Percentiles rank a stretch among this genome's conserved stretches.
phyloP scores from a whole-genome alignment of 2,888 invertebrate species.

The Eudasyphora cyanicolor region DNA sequence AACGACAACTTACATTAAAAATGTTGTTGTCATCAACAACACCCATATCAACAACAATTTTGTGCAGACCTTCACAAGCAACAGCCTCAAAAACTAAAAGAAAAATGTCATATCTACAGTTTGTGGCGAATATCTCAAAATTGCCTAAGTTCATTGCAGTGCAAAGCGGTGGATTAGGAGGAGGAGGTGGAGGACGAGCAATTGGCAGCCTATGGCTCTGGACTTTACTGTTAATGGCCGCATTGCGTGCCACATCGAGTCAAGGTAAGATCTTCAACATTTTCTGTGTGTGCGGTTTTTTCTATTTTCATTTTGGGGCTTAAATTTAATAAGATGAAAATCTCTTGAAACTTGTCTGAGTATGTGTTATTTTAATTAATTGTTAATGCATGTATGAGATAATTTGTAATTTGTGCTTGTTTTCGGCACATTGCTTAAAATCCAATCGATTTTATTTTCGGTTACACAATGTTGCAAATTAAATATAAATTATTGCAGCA shows the following conservation, averaged over 20 bases:
- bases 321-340: conserved; percentile 2
- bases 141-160: conserved; percentile 22
- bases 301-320: background rate
- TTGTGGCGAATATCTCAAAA: conserved; percentile 14
- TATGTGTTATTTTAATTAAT: conserved; percentile 34
- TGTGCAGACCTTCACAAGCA: background rate
- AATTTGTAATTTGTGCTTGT: conserved; percentile 22
- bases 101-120: conserved; percentile 51
- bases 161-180: background rate
- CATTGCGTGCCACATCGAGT: conserved; percentile 58
- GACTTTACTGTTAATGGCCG: conserved; percentile 48
- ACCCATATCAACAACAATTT: conserved; percentile 27
- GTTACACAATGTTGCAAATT: conserved; percentile 8
- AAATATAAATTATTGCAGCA: background rate
- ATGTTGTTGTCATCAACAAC: conserved; percentile 60
- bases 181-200: background rate
- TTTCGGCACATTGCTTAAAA: background rate
- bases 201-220: conserved; percentile 36
- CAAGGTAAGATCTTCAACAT: conserved; percentile 55
- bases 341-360: background rate
- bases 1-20: conserved; percentile 22
- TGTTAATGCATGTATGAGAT: conserved; percentile 35
- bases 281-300: background rate
- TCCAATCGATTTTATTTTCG: background rate
- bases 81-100: conserved; percentile 18